A percentile compares a stretch with the other conserved stretches of the same genome.
Conservation (phyloP, 2,888 invertebrate genomes). For the Lithophane semibrunnea region DNA sequence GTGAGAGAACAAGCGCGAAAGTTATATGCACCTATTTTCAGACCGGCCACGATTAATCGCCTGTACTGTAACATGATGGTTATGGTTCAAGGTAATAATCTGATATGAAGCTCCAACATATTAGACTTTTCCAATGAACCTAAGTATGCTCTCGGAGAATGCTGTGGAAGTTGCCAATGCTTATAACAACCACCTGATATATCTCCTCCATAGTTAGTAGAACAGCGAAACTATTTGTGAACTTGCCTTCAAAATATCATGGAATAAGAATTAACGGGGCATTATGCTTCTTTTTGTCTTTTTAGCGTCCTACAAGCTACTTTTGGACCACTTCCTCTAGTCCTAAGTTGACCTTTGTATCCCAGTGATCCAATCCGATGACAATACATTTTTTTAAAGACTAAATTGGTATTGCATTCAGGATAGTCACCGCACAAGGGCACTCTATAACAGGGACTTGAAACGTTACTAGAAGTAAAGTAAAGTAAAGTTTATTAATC, state of each 20-base stretch:
- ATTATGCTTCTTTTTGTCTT: background rate
- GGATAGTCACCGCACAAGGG: background rate
- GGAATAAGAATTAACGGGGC: background rate
- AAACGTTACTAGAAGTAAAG: too few species aligned
- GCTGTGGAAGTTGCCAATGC: conserved; percentile 64
- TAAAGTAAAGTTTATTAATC: too few species aligned
- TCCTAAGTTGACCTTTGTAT: background rate
- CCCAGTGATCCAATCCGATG: background rate
- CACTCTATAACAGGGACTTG: too few species aligned
- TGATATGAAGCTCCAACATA: conserved; percentile 57
- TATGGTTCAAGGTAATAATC: conserved; percentile 77
- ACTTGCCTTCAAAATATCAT: background rate
- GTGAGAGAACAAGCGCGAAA: background rate
- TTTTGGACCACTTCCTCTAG: too few species aligned
- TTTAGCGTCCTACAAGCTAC: background rate
- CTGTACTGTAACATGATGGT: background rate
- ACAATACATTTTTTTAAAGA: background rate
- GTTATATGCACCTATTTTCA: background rate
- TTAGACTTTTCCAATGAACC: conserved; percentile 65
- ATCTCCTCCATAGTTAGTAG: conserved; percentile 54
- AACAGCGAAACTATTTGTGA: conserved; percentile 20
- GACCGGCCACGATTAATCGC: background rate
- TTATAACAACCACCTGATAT: conserved; percentile 62
- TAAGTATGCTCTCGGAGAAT: conserved; percentile 72
- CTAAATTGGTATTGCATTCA: background rate